Conservation (phyloP, 2,113 vertebrate species). For the Prunella fulvescens region DNA sequence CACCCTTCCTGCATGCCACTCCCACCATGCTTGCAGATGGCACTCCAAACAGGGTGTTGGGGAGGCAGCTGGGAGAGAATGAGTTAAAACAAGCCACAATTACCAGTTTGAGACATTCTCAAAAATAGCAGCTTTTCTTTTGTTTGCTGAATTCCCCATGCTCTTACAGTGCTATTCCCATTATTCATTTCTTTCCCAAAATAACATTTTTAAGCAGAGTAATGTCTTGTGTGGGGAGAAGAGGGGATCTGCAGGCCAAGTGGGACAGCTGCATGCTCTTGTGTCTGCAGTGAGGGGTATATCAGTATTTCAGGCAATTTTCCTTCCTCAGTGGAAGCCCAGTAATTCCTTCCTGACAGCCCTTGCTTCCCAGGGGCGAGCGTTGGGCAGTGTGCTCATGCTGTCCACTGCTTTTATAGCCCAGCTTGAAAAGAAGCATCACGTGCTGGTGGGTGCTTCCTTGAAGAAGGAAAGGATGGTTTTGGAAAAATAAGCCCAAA, state of each 20-base stretch:
- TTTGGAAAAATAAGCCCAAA: not conserved
- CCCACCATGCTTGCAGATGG: rapidly evolving
- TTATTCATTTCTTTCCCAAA: constrained; percentile 33
- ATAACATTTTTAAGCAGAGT: not conserved
- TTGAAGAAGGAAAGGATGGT: not conserved
- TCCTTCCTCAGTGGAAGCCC: not conserved
- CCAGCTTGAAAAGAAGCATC: not conserved
- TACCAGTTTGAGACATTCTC: not conserved
- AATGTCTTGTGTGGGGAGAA: not conserved
- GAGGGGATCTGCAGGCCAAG: not conserved
- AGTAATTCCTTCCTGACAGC: not conserved
- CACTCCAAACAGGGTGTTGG: not conserved
- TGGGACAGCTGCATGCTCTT: not conserved
- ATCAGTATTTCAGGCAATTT: not conserved
- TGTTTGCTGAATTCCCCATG: constrained; percentile 11
- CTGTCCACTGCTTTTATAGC: not conserved
- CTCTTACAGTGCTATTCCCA: not conserved
- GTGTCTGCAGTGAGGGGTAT: rapidly evolving
- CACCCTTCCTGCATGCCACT: rapidly evolving
- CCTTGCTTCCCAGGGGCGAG: not conserved
- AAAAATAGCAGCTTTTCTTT: constrained; percentile 30
- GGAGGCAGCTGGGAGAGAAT: not conserved
- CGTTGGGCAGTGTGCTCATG: rapidly evolving
- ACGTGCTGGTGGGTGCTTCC: not conserved
- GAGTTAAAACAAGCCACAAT: not conserved